phyloP scores from a whole-genome alignment of 2,888 invertebrate genomes.

The Amblyteles armatorius region DNA sequence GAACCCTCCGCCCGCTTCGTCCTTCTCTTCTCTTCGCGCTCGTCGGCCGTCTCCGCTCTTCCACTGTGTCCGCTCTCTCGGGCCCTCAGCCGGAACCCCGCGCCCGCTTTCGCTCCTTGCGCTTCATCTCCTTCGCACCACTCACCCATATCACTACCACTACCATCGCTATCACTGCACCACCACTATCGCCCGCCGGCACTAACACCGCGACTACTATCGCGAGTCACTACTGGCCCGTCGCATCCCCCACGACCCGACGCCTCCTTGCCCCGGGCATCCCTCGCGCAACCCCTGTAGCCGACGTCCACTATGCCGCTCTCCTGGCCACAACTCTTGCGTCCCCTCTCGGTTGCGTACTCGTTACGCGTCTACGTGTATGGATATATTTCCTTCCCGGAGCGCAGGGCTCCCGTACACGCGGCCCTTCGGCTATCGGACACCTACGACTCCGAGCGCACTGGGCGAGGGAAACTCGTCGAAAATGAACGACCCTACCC shows the following conservation, averaged over 20 bases:
- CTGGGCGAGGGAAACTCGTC: slow-evolving; percentile 1
- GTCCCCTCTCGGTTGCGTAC: slow-evolving; percentile 14
- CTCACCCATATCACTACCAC: slow-evolving; percentile 34
- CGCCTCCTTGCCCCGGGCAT: slow-evolving; percentile 58
- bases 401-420: slow-evolving; percentile 7
- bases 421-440: slow-evolving; percentile 27
- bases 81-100: slow-evolving; percentile 64
- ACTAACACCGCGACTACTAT: slow-evolving; percentile 39
- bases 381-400: background rate
- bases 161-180: slow-evolving; percentile 19
- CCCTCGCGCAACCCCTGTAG: slow-evolving; percentile 40
- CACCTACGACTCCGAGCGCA: slow-evolving; percentile 34
- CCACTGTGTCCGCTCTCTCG: slow-evolving; percentile 39
- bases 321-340: slow-evolving; percentile 1
- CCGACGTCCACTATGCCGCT: slow-evolving; percentile 17
- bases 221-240: slow-evolving; percentile 72
- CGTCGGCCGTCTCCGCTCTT: slow-evolving; percentile 57
- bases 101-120: slow-evolving; percentile 77
- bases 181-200: slow-evolving; percentile 20
- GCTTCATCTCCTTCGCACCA: slow-evolving; percentile 58
- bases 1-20: slow-evolving; percentile 69
- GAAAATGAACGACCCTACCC: slow-evolving; percentile 45
- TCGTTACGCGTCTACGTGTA: background rate
- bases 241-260: slow-evolving; percentile 56
- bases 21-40: slow-evolving; percentile 35